Evolutionary conservation across 2,797 vertebrate genomes (phyloP).

Genomic region (Tangara arthus): DNA sequence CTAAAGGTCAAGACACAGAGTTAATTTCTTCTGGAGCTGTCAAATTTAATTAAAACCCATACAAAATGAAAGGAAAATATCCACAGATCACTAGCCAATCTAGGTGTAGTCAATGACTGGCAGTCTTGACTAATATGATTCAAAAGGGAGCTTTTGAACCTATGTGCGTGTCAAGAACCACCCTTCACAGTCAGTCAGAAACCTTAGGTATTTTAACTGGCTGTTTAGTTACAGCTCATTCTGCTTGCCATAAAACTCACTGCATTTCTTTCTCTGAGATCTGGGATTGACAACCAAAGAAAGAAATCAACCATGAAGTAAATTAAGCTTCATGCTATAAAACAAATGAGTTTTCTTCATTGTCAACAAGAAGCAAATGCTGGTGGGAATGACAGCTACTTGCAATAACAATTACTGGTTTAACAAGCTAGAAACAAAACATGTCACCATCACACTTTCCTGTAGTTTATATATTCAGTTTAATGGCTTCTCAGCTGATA

Average conservation of each 20-base stretch:
- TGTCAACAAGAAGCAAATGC: constrained; percentile 35
- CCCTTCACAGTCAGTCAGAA: neutral
- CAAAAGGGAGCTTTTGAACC: neutral
- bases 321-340: constrained; percentile 52
- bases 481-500: constrained; percentile 3
- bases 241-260: constrained; percentile 4
- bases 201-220: neutral
- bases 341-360: constrained; percentile 53
- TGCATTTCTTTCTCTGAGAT: neutral
- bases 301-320: constrained; percentile 53
- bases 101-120: neutral
- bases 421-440: constrained; percentile 60
- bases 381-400: constrained; percentile 43
- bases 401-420: constrained; percentile 52
- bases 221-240: constrained; percentile 13
- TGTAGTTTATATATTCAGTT: neutral
- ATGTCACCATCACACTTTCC: neutral
- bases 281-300: constrained; percentile 28
- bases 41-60: neutral
- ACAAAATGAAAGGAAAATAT: neutral
- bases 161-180: neutral
- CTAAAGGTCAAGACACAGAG: neutral
- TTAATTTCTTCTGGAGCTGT: neutral
- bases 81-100: neutral
- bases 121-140: neutral